phyloP scores from a whole-genome alignment of 1,140 invertebrate genomes.

The Nixonia krombeini region DNA sequence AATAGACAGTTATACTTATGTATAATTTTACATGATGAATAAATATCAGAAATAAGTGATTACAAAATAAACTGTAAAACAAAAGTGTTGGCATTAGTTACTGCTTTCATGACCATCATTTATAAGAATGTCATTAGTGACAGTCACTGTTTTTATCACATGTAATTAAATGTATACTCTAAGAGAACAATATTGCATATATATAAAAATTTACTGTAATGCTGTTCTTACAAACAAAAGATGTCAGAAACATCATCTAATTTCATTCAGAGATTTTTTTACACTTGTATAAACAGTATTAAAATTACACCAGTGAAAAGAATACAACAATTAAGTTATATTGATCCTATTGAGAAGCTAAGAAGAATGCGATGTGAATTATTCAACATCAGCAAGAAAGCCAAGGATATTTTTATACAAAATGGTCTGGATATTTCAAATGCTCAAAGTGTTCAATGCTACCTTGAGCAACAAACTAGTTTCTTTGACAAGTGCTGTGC shows the following conservation, averaged over 20 bases:
- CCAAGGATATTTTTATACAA: slow-evolving; percentile 14
- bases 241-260: neutral
- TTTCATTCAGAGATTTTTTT: neutral
- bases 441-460: slow-evolving; percentile 16
- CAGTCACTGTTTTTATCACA: no score
- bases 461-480: slow-evolving; percentile 21
- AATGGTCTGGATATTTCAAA: slow-evolving; percentile 27
- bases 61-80: no score
- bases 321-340: slow-evolving; percentile 3
- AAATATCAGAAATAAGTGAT: no score
- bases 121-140: neutral
- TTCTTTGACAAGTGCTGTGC: slow-evolving; percentile 12
- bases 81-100: no score
- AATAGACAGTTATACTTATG: no score
- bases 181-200: neutral
- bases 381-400: slow-evolving; percentile 15
- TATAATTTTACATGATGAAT: no score
- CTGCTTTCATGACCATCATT: no score
- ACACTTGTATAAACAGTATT: neutral
- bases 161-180: neutral
- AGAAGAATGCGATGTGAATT: slow-evolving; percentile 20
- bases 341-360: slow-evolving; percentile 14
- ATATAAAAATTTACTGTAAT: neutral
- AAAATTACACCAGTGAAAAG: neutral
- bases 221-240: neutral